Evolutionary conservation across 1,140 invertebrate genomes (phyloP), one percentile per base, ranked within the genome.

Genomic region (Sitophilus oryzae): DNA sequence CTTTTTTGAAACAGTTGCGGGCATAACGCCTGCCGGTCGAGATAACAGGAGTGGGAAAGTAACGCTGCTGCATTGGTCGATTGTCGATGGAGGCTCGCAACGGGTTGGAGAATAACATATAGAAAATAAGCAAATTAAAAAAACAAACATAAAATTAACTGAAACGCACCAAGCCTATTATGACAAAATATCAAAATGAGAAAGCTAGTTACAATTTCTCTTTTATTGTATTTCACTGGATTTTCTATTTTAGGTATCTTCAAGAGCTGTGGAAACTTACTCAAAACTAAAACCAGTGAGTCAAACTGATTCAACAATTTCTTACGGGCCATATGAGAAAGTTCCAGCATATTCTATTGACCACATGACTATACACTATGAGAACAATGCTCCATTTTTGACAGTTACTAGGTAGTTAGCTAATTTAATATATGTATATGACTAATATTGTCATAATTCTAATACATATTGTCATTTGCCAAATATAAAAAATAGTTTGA

Each of bases 301-400:
- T 4, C 82, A 89, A 56, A 79, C 80, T 16, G 91, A 95, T 57
- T 84, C 82, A 42, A 80, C 79, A 14, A 83, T 98, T 16, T 83
- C 75, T 0, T 96, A 95, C 74, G 95, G 95, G 22, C 86, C 92
- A 0, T 96, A 89, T 70, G 83, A 89, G 45, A 86, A 91, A 59
- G 77, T 86, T 50, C 65, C 72, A 54, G 74, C 59, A 2, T 71
- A 69, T 20, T 43, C 58, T 15, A 44, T 56, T 22, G 75, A 88
- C 59, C 79, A 86, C 65, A 68, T 97, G 55, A 75, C 70, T 19
- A 76, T 98, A 43, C 97, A 99, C 72, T 97, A 88, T 73, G 96
- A 98, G 73, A 99, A 98, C 73, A 96, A 96, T 70, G 81, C 88
- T 40, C 95, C 96, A 40, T 98, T 99, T 71, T 73, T 99, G 37